Evolutionary conservation across 2,797 vertebrate species (phyloP), one percentile per base, ranked within the genome.

Genomic region (Trichosurus vulpecula): DNA sequence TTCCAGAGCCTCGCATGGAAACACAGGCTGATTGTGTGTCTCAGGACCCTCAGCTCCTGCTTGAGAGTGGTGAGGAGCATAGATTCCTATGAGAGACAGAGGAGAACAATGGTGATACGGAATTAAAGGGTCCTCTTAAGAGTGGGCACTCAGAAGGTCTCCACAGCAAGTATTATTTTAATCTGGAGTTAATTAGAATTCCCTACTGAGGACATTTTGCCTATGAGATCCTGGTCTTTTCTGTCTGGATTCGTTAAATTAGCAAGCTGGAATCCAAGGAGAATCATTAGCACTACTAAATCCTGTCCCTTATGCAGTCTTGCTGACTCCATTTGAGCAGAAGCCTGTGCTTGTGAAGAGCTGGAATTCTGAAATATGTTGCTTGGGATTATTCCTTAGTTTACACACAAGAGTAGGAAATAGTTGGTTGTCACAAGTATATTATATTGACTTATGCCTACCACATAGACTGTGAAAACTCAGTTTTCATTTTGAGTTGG

Each of bases 21-120:
- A 95, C 97, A 92, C 97, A 97, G 96, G 90, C 97, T 58, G 96
- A 94, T 92, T 91, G 13, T 61, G 94, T 95, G 52, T 95, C 96
- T 97, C 98, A 95, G 97, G 97, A 97, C 96, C 96, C 98, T 74
- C 98, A 96, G 92, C 92, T 96, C 52, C 94, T 96, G 93, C 96
- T 96, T 66, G 96, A 98, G 92, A 97, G 94, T 89, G 96, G 98
- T 98, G 93, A 97, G 97, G 81, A 95, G 89, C 6, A n/a, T 3
- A 4, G 41, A 52, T 56, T 94, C 22, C 41, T 27, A 12, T 27
- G 41, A 87, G 25, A 87, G 35, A 74, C 16, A 74, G 74, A 51
- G 41, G 61, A 74, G 41, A 47, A 47, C 9, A 51, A 27, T 81
- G 74, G 41, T 22, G 47, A 25, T 81, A 22, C 22, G 47, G 74